Conservation (phyloP, 2,113 vertebrate species). For the Dasyornis broadbenti region DNA sequence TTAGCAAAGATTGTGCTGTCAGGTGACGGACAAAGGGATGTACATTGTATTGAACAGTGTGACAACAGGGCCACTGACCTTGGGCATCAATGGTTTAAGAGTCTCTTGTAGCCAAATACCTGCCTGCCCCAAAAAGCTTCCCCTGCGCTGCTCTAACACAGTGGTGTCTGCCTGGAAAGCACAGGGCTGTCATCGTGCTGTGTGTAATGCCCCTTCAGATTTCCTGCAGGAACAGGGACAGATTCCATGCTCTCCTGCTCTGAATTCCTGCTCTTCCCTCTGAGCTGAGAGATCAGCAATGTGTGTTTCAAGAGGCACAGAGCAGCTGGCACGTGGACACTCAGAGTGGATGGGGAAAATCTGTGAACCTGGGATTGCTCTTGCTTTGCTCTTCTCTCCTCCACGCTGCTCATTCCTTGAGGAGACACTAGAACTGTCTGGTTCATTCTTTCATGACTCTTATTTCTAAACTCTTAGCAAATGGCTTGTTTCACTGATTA, state of each 20-base stretch:
- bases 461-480: not conserved
- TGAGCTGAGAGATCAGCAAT: not conserved
- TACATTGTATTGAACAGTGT: not conserved
- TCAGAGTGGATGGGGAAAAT: rapidly evolving
- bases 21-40: not conserved
- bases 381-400: not conserved
- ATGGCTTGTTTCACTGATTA: not conserved
- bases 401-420: rapidly evolving
- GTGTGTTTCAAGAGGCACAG: not conserved
- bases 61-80: not conserved
- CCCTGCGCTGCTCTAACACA: not conserved
- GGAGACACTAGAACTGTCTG: not conserved
- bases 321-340: not conserved
- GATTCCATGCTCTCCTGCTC: not conserved
- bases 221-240: not conserved
- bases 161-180: not conserved
- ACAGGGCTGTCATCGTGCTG: rapidly evolving
- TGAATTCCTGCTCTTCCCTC: not conserved
- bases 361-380: not conserved
- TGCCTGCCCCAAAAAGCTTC: not conserved
- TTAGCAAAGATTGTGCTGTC: not conserved
- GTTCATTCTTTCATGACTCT: not conserved
- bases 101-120: not conserved
- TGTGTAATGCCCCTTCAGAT: not conserved
- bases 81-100: rapidly evolving